Conservation (phyloP, 92 coral and sea anemone genomes). For the Bergia sp. region DNA sequence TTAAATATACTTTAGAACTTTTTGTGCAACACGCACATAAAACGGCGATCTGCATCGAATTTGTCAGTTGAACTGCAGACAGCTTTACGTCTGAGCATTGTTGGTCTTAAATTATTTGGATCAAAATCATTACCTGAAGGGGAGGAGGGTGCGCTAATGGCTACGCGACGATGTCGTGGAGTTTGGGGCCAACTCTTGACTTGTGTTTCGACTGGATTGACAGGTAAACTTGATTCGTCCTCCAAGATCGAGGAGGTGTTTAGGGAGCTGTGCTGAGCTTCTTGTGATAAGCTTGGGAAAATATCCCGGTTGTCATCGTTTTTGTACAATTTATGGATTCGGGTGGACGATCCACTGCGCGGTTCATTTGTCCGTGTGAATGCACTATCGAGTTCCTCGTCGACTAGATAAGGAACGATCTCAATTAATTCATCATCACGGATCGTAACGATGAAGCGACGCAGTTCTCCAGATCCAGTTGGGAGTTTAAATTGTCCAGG, state of each 20-base stretch:
- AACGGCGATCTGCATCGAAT: too few species aligned
- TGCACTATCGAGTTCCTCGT: background rate
- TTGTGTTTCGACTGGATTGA: background rate
- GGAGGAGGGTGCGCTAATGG: background rate
- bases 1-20: background rate
- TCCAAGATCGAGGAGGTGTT: background rate
- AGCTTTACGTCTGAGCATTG: background rate
- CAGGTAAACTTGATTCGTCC: background rate
- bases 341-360: background rate
- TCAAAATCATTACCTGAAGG: background rate
- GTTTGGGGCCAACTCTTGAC: background rate
- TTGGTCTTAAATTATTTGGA: background rate
- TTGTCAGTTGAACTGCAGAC: too few species aligned
- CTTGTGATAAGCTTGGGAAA: background rate
- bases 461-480: background rate
- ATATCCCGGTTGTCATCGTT: background rate
- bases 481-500: too few species aligned
- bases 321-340: background rate
- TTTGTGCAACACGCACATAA: background rate
- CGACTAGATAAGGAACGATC: background rate
- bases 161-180: background rate
- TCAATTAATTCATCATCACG: background rate
- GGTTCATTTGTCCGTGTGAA: background rate
- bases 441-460: constrained; percentile 9
- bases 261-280: background rate